Percentiles rank a stretch among this genome's conserved stretches.
These are phyloP conservation scores for Drosophila lowei DNA, from an alignment of 1,140 invertebrate genomes.

Conservation along the genomic window DNA sequence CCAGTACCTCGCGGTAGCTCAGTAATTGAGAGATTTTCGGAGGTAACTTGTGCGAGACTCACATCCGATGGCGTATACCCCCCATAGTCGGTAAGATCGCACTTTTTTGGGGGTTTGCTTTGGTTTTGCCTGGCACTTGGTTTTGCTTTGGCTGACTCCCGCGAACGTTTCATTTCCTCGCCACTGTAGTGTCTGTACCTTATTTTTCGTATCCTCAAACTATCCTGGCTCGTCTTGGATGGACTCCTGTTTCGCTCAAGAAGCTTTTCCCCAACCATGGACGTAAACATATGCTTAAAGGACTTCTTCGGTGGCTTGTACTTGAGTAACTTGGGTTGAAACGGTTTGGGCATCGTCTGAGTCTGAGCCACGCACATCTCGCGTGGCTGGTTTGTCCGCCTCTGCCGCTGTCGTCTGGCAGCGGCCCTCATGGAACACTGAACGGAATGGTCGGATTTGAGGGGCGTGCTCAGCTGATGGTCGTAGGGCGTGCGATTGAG, in stretches of 20 bases:
- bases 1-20: too few relatives aligned
- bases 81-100: too few relatives aligned
- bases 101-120: neutral
- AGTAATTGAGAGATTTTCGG: too few relatives aligned
- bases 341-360: neutral
- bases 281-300: too few relatives aligned
- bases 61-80: too few relatives aligned
- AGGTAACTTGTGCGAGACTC: too few relatives aligned
- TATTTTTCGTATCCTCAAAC: neutral
- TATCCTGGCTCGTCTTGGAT: neutral
- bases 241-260: neutral
- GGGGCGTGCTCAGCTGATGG: conserved; percentile 22
- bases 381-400: neutral
- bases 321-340: too few relatives aligned
- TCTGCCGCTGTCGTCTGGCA: neutral
- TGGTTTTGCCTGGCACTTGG: neutral
- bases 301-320: too few relatives aligned
- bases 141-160: neutral
- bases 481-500: conserved; percentile 50
- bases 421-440: conserved; percentile 11
- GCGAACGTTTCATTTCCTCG: neutral
- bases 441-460: conserved; percentile 16
- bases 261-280: neutral
- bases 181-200: neutral
- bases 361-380: neutral